Conservation (phyloP, 1,140 invertebrate species). For the Polypedilum vanderplanki region DNA sequence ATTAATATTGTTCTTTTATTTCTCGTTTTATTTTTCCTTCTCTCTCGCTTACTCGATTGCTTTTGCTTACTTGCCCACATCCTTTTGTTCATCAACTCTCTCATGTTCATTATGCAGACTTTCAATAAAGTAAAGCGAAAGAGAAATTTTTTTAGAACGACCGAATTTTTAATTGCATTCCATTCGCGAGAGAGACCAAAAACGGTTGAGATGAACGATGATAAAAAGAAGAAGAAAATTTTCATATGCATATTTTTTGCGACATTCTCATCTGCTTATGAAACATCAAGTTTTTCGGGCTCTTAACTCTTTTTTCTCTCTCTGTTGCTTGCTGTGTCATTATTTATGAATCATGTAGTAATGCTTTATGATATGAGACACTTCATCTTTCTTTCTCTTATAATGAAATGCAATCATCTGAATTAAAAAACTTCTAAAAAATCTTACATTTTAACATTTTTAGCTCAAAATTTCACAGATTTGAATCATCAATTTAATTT, state of each 20-base stretch:
- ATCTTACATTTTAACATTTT: too few relatives aligned
- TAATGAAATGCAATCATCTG: too few relatives aligned
- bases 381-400: neutral
- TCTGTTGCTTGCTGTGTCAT: neutral
- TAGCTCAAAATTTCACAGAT: too few relatives aligned
- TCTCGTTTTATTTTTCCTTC: neutral
- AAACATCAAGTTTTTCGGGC: neutral
- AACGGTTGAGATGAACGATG: neutral
- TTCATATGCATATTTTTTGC: neutral
- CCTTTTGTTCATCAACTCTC: neutral
- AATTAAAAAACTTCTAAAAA: too few relatives aligned
- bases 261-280: neutral
- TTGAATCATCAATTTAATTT: too few relatives aligned
- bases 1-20: neutral
- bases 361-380: conserved; percentile 6
- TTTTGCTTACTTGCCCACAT: neutral
- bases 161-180: conserved; percentile 18
- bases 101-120: neutral
- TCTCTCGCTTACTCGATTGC: neutral
- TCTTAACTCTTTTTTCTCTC: neutral
- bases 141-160: neutral
- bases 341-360: neutral
- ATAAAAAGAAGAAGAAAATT: neutral
- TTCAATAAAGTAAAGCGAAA: neutral
- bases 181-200: neutral